Evolutionary conservation across 23 tunicate species (phyloP).

Genomic region (Trididemnum clinides): DNA sequence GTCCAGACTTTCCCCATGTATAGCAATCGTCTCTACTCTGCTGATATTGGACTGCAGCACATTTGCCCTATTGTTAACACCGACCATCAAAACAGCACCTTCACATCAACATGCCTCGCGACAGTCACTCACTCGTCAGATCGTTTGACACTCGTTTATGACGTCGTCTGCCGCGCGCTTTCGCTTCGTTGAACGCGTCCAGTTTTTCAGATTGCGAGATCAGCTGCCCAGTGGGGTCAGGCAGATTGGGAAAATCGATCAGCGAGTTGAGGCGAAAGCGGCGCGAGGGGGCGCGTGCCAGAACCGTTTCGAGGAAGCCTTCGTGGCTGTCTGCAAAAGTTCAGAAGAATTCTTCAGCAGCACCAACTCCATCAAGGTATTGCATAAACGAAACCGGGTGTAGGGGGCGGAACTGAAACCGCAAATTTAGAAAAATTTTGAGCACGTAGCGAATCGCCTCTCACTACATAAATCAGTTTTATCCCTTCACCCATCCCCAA

Average conservation of each 20-base stretch:
- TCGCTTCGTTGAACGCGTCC: conserved; percentile 22
- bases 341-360: no score
- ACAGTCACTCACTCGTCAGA: conserved; percentile 53
- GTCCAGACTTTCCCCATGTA: no score
- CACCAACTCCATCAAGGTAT: no score
- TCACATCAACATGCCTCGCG: no score
- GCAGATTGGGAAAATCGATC: background rate
- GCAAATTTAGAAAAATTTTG: no score
- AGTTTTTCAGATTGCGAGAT: background rate
- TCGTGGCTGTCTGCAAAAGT: background rate
- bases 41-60: no score
- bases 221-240: background rate
- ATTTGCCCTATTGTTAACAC: background rate
- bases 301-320: background rate
- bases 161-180: background rate
- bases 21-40: no score
- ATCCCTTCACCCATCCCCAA: no score
- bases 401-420: no score
- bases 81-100: background rate
- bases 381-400: no score
- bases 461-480: no score
- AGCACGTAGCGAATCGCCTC: no score
- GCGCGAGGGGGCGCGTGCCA: background rate
- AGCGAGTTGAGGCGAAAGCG: background rate
- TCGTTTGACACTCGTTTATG: conserved; percentile 46